phyloP scores from a whole-genome alignment of 2,113 vertebrate genomes.

The Dicaeum eximium region DNA sequence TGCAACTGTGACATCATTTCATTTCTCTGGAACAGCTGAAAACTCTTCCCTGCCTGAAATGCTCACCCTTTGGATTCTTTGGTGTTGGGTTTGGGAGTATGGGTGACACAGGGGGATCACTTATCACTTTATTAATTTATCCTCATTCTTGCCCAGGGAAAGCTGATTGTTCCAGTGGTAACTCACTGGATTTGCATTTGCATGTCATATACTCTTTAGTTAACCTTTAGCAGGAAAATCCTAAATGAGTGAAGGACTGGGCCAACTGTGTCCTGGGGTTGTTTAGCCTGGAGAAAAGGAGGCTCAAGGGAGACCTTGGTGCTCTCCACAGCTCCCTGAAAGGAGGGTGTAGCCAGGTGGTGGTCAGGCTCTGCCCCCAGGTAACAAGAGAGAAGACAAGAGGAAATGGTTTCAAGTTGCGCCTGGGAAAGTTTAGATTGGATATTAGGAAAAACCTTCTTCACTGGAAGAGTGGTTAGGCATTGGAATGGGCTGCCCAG shows the following conservation, averaged over 20 bases:
- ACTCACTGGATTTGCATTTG: not conserved
- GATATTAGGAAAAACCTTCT: not conserved
- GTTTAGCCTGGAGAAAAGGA: not conserved
- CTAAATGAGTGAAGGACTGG: not conserved
- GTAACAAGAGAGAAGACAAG: not conserved
- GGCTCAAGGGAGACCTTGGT: not conserved
- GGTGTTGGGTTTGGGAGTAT: not conserved
- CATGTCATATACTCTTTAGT: not conserved
- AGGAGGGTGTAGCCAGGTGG: not conserved
- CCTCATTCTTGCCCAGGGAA: not conserved
- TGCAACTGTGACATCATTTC: conserved; percentile 25
- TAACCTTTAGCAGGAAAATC: not conserved
- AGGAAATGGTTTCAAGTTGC: not conserved
- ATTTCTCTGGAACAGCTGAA: conserved; percentile 13
- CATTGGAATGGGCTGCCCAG: not conserved
- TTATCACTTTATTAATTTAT: not conserved
- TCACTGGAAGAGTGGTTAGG: not conserved
- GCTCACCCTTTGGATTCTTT: not conserved
- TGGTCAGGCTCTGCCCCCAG: accelerated
- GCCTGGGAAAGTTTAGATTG: not conserved
- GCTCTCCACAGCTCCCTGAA: not conserved
- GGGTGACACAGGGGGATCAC: not conserved
- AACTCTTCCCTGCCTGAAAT: not conserved
- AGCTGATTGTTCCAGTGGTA: not conserved
- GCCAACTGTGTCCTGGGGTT: not conserved